phyloP scores from a whole-genome alignment of 2,888 invertebrate genomes.

The Ernsta delagoae region DNA sequence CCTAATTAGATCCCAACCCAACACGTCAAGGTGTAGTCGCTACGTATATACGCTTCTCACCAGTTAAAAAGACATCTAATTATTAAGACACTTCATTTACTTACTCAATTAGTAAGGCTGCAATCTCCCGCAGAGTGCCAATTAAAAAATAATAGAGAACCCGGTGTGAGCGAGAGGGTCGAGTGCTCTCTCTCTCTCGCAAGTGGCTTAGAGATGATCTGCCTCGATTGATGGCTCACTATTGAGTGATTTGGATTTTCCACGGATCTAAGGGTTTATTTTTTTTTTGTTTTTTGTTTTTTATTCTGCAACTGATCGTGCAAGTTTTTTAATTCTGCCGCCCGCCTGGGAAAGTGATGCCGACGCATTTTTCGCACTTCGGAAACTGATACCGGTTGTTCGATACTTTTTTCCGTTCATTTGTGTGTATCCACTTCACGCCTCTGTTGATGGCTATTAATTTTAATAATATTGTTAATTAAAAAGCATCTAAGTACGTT shows the following conservation, averaged over 20 bases:
- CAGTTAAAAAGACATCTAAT: slow-evolving; percentile 75
- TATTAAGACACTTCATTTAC: slow-evolving; percentile 81
- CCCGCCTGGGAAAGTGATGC: slow-evolving; percentile 14
- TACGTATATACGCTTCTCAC: slow-evolving; percentile 49
- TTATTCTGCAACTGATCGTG: slow-evolving; percentile 13
- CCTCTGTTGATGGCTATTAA: not conserved
- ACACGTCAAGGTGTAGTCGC: slow-evolving; percentile 43
- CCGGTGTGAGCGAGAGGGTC: slow-evolving; percentile 64
- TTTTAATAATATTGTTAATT: no score
- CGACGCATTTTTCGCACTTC: slow-evolving; percentile 19
- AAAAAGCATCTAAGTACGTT: no score
- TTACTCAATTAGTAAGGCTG: slow-evolving; percentile 80
- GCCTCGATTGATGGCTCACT: slow-evolving; percentile 54
- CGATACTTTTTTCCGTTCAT: slow-evolving; percentile 1
- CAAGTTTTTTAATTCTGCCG: slow-evolving; percentile 31
- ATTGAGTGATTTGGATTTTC: slow-evolving; percentile 51
- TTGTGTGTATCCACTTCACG: not conserved
- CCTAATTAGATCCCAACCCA: slow-evolving; percentile 37
- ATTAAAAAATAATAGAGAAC: slow-evolving; percentile 81
- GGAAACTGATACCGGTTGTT: slow-evolving; percentile 14
- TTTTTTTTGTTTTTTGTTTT: slow-evolving; percentile 13
- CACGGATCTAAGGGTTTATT: slow-evolving; percentile 39
- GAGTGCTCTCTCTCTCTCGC: slow-evolving; percentile 56
- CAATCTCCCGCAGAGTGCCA: slow-evolving; percentile 75
- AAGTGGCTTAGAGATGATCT: slow-evolving; percentile 67